Evolutionary conservation across 2,888 invertebrate species (phyloP), one percentile per base, ranked within the genome.

Genomic region (Hofmannophila pseudospretella): DNA sequence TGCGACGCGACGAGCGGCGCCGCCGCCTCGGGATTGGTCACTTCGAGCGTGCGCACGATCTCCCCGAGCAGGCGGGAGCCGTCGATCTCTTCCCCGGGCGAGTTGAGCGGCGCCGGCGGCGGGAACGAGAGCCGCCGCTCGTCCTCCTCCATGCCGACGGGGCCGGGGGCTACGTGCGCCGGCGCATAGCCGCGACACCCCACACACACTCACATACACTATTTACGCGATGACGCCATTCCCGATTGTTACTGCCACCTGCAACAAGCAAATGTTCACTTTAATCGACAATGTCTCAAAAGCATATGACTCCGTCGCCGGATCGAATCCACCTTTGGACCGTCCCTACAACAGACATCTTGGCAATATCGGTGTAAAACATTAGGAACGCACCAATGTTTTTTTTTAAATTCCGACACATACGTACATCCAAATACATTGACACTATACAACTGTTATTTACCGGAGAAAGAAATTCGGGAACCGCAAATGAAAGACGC

Each of bases 71-170:
- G 68, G 45, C 86, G 80, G 41, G 88, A 88, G 49, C 87, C 87
- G 64, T 88, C 88, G 57, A 86, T 84, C 68, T 88, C 87, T 61
- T 87, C 87, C 55, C 85, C 81, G 54, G 87, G 87, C 59, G 87
- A 87, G 72, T 84, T 65, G 49, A 85, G 81, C 68, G 85, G 84
- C 75, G 84, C 85, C 71, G 81, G 85, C 73, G 85, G 84, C 73
- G 84, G 84, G 71, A 86, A 86, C 65, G 85, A 86, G 58, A 84
- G 72, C 64, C 85, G 78, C 71, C 85, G 73, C 71, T 86, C 85
- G 79, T 82, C 85, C 67, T 85, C 85, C 70, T 84, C 84, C 82
- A 85, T 85, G 61, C 69, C 74, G 60, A 56, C 67, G 51, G 51
- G 53, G 58, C 61, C 56, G 60, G 64, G 62, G 67, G 72, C 78